Percentiles rank a stretch among this genome's conserved stretches.
Conservation (phyloP, 2,888 invertebrate genomes). For the Nomada fabriciana region DNA sequence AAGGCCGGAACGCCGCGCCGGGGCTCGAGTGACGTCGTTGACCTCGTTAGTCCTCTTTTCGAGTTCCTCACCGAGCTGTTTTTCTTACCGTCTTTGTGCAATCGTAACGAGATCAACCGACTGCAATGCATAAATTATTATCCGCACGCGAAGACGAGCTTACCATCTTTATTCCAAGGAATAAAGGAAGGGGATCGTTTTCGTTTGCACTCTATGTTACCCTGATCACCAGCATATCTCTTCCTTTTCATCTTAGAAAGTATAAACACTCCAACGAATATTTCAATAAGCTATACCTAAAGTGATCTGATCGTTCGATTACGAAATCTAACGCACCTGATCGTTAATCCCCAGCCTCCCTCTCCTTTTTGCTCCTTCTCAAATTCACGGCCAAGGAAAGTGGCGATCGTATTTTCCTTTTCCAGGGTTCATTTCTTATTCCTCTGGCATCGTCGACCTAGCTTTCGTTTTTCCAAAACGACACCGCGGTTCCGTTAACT, state of each 20-base stretch:
- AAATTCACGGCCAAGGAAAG: slow-evolving; percentile 47
- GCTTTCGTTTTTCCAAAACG: slow-evolving; percentile 1
- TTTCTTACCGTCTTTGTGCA: slow-evolving; percentile 59
- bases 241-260: background rate
- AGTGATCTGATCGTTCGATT: slow-evolving; percentile 28
- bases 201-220: too few species aligned
- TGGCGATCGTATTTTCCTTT: slow-evolving; percentile 10
- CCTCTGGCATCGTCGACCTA: background rate
- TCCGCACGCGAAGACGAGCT: slow-evolving; percentile 45
- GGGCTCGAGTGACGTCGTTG: slow-evolving; percentile 57
- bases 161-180: background rate
- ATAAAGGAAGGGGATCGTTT: too few species aligned
- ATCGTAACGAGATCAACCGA: slow-evolving; percentile 59
- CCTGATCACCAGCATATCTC: background rate
- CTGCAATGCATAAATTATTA: slow-evolving; percentile 45
- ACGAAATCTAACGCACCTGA: slow-evolving; percentile 16
- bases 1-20: slow-evolving; percentile 50
- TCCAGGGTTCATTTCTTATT: slow-evolving; percentile 13
- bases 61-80: slow-evolving; percentile 44
- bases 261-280: background rate
- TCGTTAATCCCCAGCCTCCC: slow-evolving; percentile 47
- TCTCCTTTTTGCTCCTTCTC: slow-evolving; percentile 36
- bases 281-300: background rate
- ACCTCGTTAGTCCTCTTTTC: slow-evolving; percentile 68
- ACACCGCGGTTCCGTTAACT: background rate